Conservation (phyloP, 2,113 vertebrate species). For the Myiagra hebetior region DNA sequence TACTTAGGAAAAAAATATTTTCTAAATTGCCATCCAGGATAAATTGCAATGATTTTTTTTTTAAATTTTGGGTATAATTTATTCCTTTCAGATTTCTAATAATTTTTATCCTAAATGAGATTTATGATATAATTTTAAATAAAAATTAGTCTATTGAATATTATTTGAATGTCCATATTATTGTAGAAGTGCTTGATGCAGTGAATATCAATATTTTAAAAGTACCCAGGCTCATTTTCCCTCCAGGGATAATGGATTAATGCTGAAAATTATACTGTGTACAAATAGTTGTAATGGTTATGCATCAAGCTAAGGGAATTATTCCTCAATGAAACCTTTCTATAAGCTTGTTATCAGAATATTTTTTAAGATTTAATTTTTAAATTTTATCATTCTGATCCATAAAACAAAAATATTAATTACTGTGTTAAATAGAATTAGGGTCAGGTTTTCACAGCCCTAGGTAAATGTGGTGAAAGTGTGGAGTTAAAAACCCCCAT, state of each 20-base stretch:
- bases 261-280: background rate
- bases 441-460: background rate
- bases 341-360: background rate
- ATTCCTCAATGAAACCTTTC: background rate
- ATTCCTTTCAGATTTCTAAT: background rate
- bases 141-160: background rate
- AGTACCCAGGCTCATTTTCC: background rate
- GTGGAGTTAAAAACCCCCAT: background rate
- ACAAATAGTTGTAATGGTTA: background rate
- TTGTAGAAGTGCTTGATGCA: background rate
- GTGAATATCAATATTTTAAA: background rate
- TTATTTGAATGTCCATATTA: background rate
- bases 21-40: background rate
- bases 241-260: background rate
- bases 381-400: background rate
- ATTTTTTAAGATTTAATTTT: background rate
- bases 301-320: background rate
- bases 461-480: background rate
- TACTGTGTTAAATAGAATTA: background rate
- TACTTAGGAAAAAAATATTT: background rate
- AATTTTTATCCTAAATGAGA: background rate
- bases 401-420: background rate
- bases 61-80: background rate
- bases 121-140: background rate
- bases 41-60: background rate